Base-by-base conservation (phyloP, 2,113 vertebrate genomes). In the Deroptyus accipitrinus region DNA sequence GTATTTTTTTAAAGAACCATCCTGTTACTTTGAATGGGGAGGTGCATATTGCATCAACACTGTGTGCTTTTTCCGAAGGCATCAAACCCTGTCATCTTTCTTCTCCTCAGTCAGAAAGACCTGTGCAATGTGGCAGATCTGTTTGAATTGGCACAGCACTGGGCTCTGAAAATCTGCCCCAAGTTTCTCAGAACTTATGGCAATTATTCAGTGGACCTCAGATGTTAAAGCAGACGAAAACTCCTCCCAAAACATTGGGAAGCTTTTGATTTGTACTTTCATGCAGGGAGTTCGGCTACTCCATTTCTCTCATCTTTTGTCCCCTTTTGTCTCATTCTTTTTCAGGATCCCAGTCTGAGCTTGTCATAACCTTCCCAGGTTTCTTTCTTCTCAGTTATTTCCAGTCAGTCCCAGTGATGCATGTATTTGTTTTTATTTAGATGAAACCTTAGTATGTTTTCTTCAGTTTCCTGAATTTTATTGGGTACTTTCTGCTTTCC, bases 231-330 rank as follows among this genome's bases (percentile, higher is more conserved):
- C 24, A 84, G 44, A 30, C 33, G 28, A n/a, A 39, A 39, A 15
- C 1, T 7, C 13, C 15, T 0, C 51, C 11, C 14, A n/a, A 55
- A 73, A 46, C 13, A 11, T 0, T 25, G 33, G 42, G 39, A 78
- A 72, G 37, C 28, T 81, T 83, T 77, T 70, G 31, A 25, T 74
- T 42, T 70, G 11, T 61, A 9, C 31, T 88, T 87, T 18, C 3
- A 7, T 41, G 23, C 11, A n/a, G 55, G 17, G 37, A 72, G 9
- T 31, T 94, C 11, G 42, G 51, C 75, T 72, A 11, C 33, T 11
- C 8, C 25, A 2, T 78, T 92, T 83, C 27, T 90, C 66, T 41
- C 41, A 24, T 52, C 51, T 33, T 57, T 66, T 77, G 33, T 41
- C 48, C 30, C 13, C 11, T 59, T 67, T 49, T 44, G 14, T 48